Base-by-base conservation (phyloP, 1,140 invertebrate genomes). In the Lordiphosa stackelbergi region DNA sequence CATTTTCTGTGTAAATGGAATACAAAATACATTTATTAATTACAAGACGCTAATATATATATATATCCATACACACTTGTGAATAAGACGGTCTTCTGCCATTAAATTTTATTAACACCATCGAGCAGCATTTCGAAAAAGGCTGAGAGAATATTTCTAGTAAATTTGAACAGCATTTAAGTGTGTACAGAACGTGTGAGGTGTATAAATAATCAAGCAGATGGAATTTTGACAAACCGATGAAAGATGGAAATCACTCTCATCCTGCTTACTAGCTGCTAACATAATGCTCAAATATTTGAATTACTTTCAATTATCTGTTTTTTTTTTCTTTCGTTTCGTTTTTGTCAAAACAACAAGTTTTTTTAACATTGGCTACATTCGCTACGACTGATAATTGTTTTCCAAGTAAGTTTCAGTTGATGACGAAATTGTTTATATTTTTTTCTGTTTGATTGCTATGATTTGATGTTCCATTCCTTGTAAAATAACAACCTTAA, bases 371-470 rank as follows among this genome's bases (percentile, higher is more conserved):
- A 73, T 78, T 78, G 69, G 65, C 63, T 64, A 87, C 86, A 74
- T 74, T 83, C 68, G 70, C 69, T 63, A 65, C 60, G 64, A 81
- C 83, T 57, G 85, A 87, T 72, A 87, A 87, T 87, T 87, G 85
- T 70, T 87, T 87, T 85, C 85, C 85, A 87, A 83, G 85, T 87
- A 87, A 87, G 85, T 87, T 81, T 61, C 51, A 42, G 41, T 64
- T 71, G 34, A 24, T 47, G 49, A 36, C 28, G 31, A 41, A 53
- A 53, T 31, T 53, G 37, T 38, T 73, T 57, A 54, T 38, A 43
- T 53, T 48, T 61, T 75, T 16, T 60, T 61, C 64, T 36, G 59
- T 48, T 55, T 40, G 22, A 12, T 51, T 16, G 52, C 40, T 66
- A 66, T 63, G 31, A 56, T 51, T 65, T 66, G n/a, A 47, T 55